These are phyloP conservation scores for Gymnogyps californianus DNA, from an alignment of 2,113 vertebrate genomes.

Conservation along the genomic window DNA sequence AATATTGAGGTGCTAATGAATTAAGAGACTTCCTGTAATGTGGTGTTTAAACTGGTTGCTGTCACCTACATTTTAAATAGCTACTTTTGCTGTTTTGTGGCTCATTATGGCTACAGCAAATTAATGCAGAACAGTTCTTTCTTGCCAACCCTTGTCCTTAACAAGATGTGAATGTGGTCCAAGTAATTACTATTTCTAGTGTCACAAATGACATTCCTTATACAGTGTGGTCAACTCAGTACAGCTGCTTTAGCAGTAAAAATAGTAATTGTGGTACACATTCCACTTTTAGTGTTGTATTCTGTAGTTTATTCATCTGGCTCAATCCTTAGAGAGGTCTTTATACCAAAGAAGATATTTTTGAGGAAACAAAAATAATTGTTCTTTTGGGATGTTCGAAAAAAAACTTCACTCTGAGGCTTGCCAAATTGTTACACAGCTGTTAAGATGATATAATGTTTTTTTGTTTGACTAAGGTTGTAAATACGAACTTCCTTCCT, in stretches of 20 bases:
- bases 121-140: neutral
- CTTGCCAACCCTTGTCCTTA: neutral
- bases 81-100: neutral
- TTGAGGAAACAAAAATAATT: constrained; percentile 61
- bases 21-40: neutral
- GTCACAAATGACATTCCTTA: neutral
- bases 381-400: constrained; percentile 44
- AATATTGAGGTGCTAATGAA: neutral
- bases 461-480: constrained; percentile 27
- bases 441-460: constrained; percentile 57
- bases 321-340: neutral
- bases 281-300: neutral
- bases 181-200: constrained; percentile 33
- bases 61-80: neutral
- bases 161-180: neutral
- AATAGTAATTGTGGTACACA: neutral
- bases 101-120: neutral
- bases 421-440: constrained; percentile 60
- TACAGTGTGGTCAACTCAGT: neutral
- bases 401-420: constrained; percentile 4
- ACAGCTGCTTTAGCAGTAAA: constrained; percentile 13
- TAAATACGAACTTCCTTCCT: constrained; percentile 63
- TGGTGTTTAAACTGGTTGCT: neutral
- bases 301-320: constrained; percentile 33
- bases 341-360: constrained; percentile 42